These are phyloP conservation scores for Heliconius aoede DNA, from an alignment of 2,888 invertebrate species.

Conservation along the genomic window DNA sequence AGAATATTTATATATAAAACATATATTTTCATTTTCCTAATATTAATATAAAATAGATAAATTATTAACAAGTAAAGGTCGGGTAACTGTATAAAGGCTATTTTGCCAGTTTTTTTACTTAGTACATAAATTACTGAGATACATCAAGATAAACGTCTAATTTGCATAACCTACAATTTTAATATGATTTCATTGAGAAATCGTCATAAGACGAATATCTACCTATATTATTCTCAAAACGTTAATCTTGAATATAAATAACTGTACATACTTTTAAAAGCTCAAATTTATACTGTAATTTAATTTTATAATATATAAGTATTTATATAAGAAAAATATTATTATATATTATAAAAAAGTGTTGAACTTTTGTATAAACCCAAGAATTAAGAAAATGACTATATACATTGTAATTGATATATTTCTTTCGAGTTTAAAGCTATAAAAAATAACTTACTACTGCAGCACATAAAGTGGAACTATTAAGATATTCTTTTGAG, in stretches of 20 bases:
- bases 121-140: background rate
- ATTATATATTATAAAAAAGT: too few relatives aligned
- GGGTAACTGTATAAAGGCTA: too few relatives aligned
- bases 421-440: background rate
- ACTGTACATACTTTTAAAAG: too few relatives aligned
- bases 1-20: background rate
- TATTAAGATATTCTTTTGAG: constrained; percentile 39
- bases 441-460: background rate
- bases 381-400: background rate
- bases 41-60: background rate
- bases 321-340: background rate
- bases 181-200: background rate
- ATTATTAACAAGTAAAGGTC: too few relatives aligned
- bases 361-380: background rate
- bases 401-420: too few relatives aligned
- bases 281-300: background rate
- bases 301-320: background rate
- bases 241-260: background rate
- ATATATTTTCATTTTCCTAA: background rate
- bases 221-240: constrained; percentile 2
- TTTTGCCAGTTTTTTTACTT: too few relatives aligned
- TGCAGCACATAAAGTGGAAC: constrained; percentile 29
- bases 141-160: background rate
- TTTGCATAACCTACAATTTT: background rate
- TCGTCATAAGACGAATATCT: background rate